A percentile compares a stretch with the other conserved stretches of the same genome.
Conservation (phyloP, 2,888 invertebrate genomes). For the Leptinotarsa haldemani region DNA sequence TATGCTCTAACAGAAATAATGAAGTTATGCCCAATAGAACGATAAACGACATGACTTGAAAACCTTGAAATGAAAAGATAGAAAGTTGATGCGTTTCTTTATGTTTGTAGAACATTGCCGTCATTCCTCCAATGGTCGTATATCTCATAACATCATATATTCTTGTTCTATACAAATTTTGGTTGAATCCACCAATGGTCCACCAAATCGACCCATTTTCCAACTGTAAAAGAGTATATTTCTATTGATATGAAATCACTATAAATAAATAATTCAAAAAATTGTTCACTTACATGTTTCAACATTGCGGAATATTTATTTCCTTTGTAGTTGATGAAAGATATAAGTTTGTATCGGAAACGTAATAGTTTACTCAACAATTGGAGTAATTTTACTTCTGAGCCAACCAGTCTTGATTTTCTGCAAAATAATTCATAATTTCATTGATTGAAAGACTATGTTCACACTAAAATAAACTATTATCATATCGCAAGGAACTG, state of each 20-base stretch:
- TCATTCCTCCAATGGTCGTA: neutral
- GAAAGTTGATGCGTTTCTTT: neutral
- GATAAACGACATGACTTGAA: neutral
- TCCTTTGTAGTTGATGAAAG: constrained; percentile 21
- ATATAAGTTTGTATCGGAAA: constrained; percentile 40
- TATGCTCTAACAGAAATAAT: neutral
- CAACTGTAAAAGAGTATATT: neutral
- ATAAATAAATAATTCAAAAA: too few relatives aligned
- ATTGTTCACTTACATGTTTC: constrained; percentile 33
- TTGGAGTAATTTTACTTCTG: constrained; percentile 33
- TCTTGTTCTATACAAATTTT: neutral
- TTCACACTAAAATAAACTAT: too few relatives aligned
- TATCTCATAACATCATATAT: constrained; percentile 4
- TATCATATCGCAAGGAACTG: too few relatives aligned
- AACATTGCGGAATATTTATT: constrained; percentile 40
- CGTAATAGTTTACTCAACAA: constrained; percentile 31
- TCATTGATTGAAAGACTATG: too few relatives aligned
- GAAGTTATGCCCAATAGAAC: neutral
- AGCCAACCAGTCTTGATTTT: constrained; percentile 25
- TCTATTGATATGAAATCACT: too few relatives aligned
- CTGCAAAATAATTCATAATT: neutral
- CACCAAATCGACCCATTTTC: neutral
- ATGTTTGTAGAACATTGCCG: constrained; percentile 3
- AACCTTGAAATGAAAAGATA: neutral
- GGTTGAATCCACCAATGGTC: constrained; percentile 3